These are phyloP conservation scores for Parotocinclus haroldoi DNA, from an alignment of 2,797 vertebrate genomes.

Conservation along the genomic window DNA sequence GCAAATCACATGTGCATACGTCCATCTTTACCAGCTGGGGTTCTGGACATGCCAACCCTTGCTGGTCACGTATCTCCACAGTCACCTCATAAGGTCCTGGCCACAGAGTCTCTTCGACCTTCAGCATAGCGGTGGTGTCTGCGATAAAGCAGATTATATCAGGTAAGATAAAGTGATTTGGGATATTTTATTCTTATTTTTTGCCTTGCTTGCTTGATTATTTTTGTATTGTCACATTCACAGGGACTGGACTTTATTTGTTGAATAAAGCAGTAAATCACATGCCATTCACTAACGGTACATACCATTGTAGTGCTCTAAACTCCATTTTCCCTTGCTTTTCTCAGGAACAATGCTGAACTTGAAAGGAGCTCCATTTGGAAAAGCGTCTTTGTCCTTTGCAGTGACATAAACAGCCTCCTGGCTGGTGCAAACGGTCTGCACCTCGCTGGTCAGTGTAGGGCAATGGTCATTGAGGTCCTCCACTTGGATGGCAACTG, in stretches of 20 bases:
- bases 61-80: slow-evolving; percentile 62
- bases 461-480: slow-evolving; percentile 89
- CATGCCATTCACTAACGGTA: no score
- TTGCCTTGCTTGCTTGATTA: no score
- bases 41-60: slow-evolving; percentile 58
- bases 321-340: slow-evolving; percentile 72
- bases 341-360: slow-evolving; percentile 71
- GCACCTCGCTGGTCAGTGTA: slow-evolving; percentile 56
- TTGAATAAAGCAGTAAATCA: no score
- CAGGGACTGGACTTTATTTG: no score
- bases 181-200: no score
- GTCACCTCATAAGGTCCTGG: slow-evolving; percentile 58
- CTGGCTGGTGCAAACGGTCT: slow-evolving; percentile 65
- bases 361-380: slow-evolving; percentile 78
- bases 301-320: slow-evolving; percentile 77
- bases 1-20: slow-evolving; percentile 64
- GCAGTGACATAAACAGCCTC: slow-evolving; percentile 72
- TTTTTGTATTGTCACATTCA: no score
- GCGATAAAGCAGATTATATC: slow-evolving; percentile 1
- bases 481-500: slow-evolving; percentile 66
- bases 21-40: slow-evolving; percentile 60
- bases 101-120: slow-evolving; percentile 48
- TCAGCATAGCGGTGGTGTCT: slow-evolving; percentile 66
- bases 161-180: not conserved
- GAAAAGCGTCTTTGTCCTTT: slow-evolving; percentile 71